Conservation (phyloP, 2,797 vertebrate species). For the Podarcis siculus region DNA sequence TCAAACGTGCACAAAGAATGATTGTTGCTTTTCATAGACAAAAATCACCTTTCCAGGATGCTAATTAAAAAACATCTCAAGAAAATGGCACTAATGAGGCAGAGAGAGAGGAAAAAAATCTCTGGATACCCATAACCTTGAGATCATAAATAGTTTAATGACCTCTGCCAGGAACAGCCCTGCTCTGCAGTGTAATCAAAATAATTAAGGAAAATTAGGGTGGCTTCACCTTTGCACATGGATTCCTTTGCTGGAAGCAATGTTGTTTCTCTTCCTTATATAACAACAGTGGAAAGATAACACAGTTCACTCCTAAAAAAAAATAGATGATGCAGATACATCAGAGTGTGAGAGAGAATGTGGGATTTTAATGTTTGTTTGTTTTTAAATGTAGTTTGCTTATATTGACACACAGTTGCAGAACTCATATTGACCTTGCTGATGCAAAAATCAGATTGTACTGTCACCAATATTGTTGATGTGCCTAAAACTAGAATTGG, state of each 20-base stretch:
- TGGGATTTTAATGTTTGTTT: neutral
- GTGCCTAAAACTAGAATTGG: no score
- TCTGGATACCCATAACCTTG: neutral
- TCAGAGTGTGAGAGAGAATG: neutral
- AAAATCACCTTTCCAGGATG: conserved; percentile 14
- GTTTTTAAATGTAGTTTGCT: neutral
- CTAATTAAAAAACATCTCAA: neutral
- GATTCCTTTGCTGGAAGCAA: neutral
- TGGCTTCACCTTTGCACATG: neutral
- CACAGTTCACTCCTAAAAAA: neutral
- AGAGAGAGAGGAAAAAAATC: neutral
- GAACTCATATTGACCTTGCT: no score
- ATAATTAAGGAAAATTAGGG: neutral
- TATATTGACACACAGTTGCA: no score
- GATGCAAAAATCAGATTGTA: no score
- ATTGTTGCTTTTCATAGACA: neutral
- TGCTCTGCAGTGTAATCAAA: neutral
- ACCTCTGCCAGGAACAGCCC: neutral
- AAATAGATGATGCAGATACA: neutral
- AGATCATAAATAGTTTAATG: neutral
- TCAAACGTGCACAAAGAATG: neutral
- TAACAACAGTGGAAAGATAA: neutral
- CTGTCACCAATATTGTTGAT: no score
- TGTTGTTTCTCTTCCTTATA: neutral
- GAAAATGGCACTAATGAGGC: neutral